Conservation (phyloP, 2,797 vertebrate species). For the Galaxias olidus region DNA sequence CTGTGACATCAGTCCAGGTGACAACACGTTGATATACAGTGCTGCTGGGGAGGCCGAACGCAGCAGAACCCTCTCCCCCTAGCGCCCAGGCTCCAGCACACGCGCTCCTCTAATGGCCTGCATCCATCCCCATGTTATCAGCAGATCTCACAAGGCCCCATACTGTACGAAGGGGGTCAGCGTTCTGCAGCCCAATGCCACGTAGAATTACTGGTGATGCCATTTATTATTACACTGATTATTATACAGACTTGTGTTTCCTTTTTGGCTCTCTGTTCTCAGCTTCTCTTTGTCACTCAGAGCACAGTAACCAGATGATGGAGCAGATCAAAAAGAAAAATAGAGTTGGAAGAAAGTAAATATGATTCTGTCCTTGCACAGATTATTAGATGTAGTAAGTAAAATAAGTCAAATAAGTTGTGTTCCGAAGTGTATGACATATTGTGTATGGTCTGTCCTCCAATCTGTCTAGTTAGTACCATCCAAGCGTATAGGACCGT, state of each 20-base stretch:
- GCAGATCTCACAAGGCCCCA: conserved; percentile 45
- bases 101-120: conserved; percentile 54
- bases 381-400: too few relatives aligned
- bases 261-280: conserved; percentile 60
- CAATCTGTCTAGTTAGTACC: conserved; percentile 15
- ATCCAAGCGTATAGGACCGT: conserved; percentile 37
- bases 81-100: conserved; percentile 30
- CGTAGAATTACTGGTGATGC: conserved; percentile 65
- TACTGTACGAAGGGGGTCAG: conserved; percentile 28
- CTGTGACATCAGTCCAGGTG: conserved; percentile 71
- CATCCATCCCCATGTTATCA: conserved; percentile 72
- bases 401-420: too few relatives aligned
- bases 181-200: conserved; percentile 33
- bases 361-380: conserved; percentile 42
- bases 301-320: conserved; percentile 30
- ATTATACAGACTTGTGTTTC: conserved; percentile 64
- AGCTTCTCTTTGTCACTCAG: conserved; percentile 61
- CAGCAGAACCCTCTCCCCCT: conserved; percentile 11
- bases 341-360: too few relatives aligned
- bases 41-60: conserved; percentile 53
- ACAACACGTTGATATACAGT: conserved; percentile 71
- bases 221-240: conserved; percentile 70
- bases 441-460: not conserved
- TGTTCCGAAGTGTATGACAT: too few relatives aligned
- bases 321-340: conserved; percentile 60